Evolutionary conservation across 2,113 vertebrate genomes (phyloP).

Genomic region (Engystomops pustulosus): DNA sequence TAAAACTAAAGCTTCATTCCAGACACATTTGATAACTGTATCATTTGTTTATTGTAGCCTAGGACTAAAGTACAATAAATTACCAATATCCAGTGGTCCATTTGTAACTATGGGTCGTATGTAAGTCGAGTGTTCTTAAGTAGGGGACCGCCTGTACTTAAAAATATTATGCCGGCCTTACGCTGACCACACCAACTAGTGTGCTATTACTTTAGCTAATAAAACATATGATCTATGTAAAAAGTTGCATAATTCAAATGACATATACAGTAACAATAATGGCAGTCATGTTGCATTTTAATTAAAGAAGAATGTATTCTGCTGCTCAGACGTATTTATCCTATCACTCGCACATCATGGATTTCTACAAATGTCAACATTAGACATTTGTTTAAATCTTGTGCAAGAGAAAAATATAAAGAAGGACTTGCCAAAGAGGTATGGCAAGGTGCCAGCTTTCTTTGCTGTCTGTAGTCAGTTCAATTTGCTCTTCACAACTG

Average conservation of each 20-base stretch:
- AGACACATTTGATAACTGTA: no score
- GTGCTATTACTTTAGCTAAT: background rate
- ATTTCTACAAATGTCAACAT: conserved; percentile 21
- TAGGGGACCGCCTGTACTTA: no score
- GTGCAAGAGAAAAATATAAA: background rate
- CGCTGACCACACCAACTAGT: background rate
- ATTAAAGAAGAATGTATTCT: background rate
- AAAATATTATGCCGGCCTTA: no score
- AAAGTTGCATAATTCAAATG: background rate
- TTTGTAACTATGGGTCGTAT: no score
- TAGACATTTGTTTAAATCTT: conserved; percentile 25
- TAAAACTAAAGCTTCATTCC: no score
- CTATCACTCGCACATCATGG: conserved; percentile 11
- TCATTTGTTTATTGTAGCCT: no score
- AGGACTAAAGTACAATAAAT: no score
- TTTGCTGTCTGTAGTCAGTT: background rate
- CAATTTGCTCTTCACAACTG: conserved; percentile 25
- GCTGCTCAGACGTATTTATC: conserved; percentile 12
- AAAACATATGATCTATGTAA: background rate
- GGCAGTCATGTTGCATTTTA: background rate
- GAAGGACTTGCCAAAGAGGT: conserved; percentile 31
- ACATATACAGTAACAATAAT: background rate
- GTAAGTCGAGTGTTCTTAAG: no score
- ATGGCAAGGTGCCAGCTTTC: conserved; percentile 15
- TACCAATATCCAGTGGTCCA: no score